These are phyloP conservation scores for Drosophila santomea DNA, from an alignment of 1,140 invertebrate genomes.

Conservation along the genomic window DNA sequence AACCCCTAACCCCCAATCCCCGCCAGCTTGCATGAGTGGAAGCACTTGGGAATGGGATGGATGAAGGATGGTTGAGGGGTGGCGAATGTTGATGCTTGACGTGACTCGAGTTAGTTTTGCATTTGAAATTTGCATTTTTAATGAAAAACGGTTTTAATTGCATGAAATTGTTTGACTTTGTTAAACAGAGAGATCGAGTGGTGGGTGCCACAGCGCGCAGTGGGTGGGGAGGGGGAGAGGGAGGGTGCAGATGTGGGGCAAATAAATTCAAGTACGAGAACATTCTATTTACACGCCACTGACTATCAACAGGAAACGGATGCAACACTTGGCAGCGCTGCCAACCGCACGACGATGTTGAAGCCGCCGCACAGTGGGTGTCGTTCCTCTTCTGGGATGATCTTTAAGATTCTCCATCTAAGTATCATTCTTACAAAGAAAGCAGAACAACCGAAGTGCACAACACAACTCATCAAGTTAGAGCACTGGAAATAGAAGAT, in stretches of 20 bases:
- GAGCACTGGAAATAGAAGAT: too few species aligned
- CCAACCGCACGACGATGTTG: conserved; percentile 59
- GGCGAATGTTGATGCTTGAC: conserved; percentile 64
- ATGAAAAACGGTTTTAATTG: conserved; percentile 83
- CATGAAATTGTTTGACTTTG: conserved; percentile 83
- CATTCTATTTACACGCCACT: conserved; percentile 76
- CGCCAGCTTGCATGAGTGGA: conserved; percentile 64
- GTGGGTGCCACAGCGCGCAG: too few species aligned
- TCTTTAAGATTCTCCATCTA: too few species aligned
- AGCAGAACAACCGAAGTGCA: too few species aligned
- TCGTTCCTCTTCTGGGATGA: too few species aligned
- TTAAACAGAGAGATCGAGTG: conserved; percentile 63
- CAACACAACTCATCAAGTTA: neutral
- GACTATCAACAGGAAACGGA: conserved; percentile 77
- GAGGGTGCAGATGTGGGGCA: conserved; percentile 13
- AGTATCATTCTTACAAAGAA: neutral
- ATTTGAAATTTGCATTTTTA: conserved; percentile 83
- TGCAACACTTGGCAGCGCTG: conserved; percentile 77
- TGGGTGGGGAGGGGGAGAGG: too few species aligned
- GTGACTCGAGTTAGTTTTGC: conserved; percentile 79
- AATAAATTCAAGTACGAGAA: conserved; percentile 71
- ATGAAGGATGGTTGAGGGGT: conserved; percentile 23
- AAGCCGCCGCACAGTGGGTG: conserved; percentile 14
- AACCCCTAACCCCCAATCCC: neutral
- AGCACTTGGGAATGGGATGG: conserved; percentile 48